Base-by-base conservation (phyloP, 2,113 vertebrate genomes). In the Mastomys coucha region DNA sequence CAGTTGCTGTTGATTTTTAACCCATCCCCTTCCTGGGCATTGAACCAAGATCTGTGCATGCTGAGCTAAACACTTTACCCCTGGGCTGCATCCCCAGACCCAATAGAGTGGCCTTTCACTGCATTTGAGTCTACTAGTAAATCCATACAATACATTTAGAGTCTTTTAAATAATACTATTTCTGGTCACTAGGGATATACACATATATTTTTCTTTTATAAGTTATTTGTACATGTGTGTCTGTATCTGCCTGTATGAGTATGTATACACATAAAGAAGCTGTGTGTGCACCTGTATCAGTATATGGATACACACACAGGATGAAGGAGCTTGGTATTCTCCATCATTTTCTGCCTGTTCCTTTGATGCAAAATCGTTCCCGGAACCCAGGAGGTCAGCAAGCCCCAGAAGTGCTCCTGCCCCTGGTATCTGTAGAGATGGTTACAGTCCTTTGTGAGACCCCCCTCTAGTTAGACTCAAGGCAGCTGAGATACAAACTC, bases 121-220 rank as follows among this genome's bases (percentile, higher is more conserved):
- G 86, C n/a, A 93, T 7, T 53, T 91, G n/a, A 94, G 20, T 53
- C 90, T n/a, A 5, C 85, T 80, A 70, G 39, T 45, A 82, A 91
- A 81, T 90, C 95, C 36, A 56, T 95, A 82, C 85, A 45, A 17
- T 91, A 39, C 8, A 16, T 53, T 96, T 89, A 42, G 17, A 94
- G 85, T 85, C 45, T 95, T 95, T 65, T 84, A 81, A 94, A 88
- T 28, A 22, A 17, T 39, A 58, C 17, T 88, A 42, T 69, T 39
- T 63, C 39, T 77, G 39, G 31, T 16, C 7, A 49, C 49, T 77
- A 63, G 72, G 20, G 67, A 89, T 53, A 24, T 42, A 39, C 53
- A 82, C 39, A 26, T 82, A 60, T 84, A 26, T 63, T 58, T 84
- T 42, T 28, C 22, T 82, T 82, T 24, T 82, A 85, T 42, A 65